Evolutionary conservation across 1,140 invertebrate species (phyloP).

Genomic region (Euwallacea fornicatus): DNA sequence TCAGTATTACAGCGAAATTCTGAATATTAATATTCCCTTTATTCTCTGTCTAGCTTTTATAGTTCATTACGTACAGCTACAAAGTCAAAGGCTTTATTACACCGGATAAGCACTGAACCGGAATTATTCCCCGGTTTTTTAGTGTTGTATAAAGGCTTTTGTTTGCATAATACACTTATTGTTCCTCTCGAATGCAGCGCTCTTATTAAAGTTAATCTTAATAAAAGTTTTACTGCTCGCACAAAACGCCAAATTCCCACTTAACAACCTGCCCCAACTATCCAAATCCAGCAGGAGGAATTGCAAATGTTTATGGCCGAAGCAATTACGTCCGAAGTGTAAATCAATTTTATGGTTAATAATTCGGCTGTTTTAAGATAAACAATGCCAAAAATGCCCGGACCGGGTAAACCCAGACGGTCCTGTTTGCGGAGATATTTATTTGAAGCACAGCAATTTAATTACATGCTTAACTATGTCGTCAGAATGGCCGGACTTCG

Average conservation of each 20-base stretch:
- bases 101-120: conserved; percentile 11
- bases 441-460: conserved; percentile 30
- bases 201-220: no score
- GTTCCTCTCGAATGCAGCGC: not conserved
- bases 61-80: conserved; percentile 20
- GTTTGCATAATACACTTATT: conserved; percentile 1
- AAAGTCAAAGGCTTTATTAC: conserved; percentile 31
- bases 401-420: not conserved
- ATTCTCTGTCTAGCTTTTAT: conserved; percentile 11
- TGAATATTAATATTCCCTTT: conserved; percentile 16
- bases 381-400: conserved; percentile 26
- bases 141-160: not conserved
- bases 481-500: conserved; percentile 31
- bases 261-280: no score
- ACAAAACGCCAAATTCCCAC: no score
- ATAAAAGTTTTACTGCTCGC: no score
- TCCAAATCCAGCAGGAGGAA: no score
- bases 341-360: no score
- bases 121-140: conserved; percentile 18
- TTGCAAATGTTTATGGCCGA: no score
- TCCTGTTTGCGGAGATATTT: conserved; percentile 20
- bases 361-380: conserved; percentile 17
- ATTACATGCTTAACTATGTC: conserved; percentile 37
- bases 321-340: no score
- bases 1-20: not conserved